Base-by-base conservation (phyloP, 1,140 invertebrate genomes). In the Anthonomus grandis region DNA sequence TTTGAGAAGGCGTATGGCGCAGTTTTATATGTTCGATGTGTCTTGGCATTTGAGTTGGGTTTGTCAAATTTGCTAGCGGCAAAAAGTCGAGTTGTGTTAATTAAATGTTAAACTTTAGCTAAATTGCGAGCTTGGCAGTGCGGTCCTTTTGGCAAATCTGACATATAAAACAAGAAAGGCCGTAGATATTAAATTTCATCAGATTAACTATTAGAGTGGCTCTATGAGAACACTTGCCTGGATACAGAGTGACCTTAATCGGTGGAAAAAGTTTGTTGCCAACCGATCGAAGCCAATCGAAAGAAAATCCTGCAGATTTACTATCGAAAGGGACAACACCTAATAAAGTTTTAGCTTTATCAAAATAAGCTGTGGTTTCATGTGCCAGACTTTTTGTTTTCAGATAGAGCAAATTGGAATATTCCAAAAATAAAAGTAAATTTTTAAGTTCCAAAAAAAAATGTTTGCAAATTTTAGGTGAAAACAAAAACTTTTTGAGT, bases 231-330 rank as follows among this genome's bases (percentile, higher is more conserved):
- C 47, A 9, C 18, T 37, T n/a, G 19, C 25, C 18, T 50, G 47
- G 47, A 15, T 50, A 10, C 25, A 50, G 27, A n/a, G 24, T 3
- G 25, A 34, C 18, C n/a, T 25, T 2, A 19, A 2, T 37, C 2
- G 25, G 2, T 34, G 47, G 47, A 50, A 50, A 8, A 36, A 15
- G n/a, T 50, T 50, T 37, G 47, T 50, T 2, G 25, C 27, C 2
- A 50, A 50, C 15, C 12, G 47, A 17, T 25, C 37, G 18, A 34
- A 3, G 2, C 2, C 12, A 12, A 47, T 47, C 18, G 2, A 3
- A 36, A 25, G 45, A 23, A n/a, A 25, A 47, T 13, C 22, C 45
- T n/a, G 3, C 45, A 15, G 39, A 42, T n/a, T 15, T 18, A 4
- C 19, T 42, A 9, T 42, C 39, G 9, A 13, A 19, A 4, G 39